phyloP scores from a whole-genome alignment of 2,888 invertebrate genomes.

The Meteorus colon region DNA sequence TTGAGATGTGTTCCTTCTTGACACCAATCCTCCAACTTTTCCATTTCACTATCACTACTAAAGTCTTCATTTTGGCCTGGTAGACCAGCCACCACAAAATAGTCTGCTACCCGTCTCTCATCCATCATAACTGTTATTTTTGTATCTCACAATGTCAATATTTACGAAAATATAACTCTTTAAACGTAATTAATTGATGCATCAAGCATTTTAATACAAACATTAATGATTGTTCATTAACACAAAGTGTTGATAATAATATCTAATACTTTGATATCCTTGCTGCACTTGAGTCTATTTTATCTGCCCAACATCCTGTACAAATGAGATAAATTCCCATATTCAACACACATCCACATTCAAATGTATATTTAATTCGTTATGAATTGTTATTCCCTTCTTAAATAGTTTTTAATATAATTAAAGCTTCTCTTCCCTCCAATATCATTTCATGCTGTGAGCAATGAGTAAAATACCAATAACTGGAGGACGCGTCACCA shows the following conservation, averaged over 20 bases:
- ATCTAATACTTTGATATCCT: background rate
- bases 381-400: background rate
- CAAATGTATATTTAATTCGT: background rate
- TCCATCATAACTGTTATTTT: constrained; percentile 77
- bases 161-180: constrained; percentile 9
- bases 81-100: constrained; percentile 98
- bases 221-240: background rate
- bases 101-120: constrained; percentile 93
- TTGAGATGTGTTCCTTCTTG: constrained; percentile 82
- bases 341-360: background rate
- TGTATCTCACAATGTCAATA: background rate
- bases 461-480: background rate
- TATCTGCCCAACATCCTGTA: constrained; percentile 23
- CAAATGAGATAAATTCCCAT: constrained; percentile 9
- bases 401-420: background rate
- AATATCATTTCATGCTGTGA: constrained; percentile 28
- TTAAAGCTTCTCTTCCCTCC: background rate
- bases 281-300: background rate
- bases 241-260: background rate
- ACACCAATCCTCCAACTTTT: constrained; percentile 69
- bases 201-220: constrained; percentile 20
- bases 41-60: constrained; percentile 85
- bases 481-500: constrained; percentile 19
- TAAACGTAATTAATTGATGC: constrained; percentile 14
- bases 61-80: constrained; percentile 74